These are phyloP conservation scores for Cariama cristata DNA, from an alignment of 2,113 vertebrate species.

Conservation along the genomic window DNA sequence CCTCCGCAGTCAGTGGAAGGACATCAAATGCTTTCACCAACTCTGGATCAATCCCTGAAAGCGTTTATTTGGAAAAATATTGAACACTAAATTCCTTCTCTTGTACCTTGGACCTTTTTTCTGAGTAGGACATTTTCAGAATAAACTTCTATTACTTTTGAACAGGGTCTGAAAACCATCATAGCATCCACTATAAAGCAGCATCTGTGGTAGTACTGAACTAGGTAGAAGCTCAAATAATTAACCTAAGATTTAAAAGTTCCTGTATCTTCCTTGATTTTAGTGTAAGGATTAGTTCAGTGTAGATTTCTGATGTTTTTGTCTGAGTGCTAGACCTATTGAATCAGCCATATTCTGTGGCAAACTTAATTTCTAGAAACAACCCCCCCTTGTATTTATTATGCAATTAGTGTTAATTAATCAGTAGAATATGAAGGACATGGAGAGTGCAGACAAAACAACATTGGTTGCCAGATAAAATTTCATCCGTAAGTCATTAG, in stretches of 20 bases:
- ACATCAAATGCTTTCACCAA: background rate
- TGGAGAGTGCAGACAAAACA: background rate
- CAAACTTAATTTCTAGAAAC: background rate
- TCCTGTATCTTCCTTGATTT: background rate
- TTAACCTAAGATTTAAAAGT: background rate
- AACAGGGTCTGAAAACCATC: background rate
- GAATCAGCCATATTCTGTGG: background rate
- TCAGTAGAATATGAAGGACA: background rate
- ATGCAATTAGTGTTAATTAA: background rate
- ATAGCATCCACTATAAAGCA: background rate
- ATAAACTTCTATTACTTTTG: background rate
- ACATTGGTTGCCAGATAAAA: background rate
- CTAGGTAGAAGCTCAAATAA: background rate
- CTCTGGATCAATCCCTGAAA: background rate
- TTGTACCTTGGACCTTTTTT: background rate
- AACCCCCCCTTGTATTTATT: accelerated
- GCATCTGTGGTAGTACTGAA: background rate
- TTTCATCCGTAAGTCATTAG: background rate
- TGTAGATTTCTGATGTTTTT: background rate
- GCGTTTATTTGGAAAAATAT: background rate
- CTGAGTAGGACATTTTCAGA: background rate
- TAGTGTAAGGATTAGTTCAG: background rate
- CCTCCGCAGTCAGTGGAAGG: background rate
- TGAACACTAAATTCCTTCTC: background rate
- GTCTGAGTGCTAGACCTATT: background rate